Evolutionary conservation across 1,140 invertebrate genomes (phyloP).

Genomic region (Atta texana): DNA sequence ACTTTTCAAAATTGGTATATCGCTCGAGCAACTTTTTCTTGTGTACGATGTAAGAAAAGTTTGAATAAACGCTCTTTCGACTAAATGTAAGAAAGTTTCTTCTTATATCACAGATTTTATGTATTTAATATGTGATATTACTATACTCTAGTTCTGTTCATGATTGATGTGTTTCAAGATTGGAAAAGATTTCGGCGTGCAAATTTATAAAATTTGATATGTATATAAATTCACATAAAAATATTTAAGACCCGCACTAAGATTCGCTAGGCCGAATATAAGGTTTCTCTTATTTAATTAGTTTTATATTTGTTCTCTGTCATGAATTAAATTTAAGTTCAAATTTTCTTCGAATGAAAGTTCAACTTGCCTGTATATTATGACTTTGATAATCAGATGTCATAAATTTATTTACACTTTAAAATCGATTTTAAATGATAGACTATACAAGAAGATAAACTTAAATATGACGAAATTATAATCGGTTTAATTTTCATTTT

Average conservation of each 20-base stretch:
- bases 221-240: too few species aligned
- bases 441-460: neutral
- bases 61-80: constrained; percentile 58
- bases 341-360: constrained; percentile 3
- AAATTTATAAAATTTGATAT: too few species aligned
- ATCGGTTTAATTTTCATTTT: too few species aligned
- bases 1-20: neutral
- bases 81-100: constrained; percentile 2
- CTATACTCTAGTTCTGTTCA: too few species aligned
- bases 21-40: neutral
- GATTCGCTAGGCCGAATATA: too few species aligned
- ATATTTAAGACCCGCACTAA: too few species aligned
- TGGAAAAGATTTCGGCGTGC: too few species aligned
- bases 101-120: neutral
- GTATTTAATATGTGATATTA: too few species aligned
- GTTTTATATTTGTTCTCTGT: too few species aligned
- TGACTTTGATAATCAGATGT: neutral
- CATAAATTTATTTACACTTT: neutral
- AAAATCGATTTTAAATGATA: neutral
- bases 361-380: neutral
- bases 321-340: constrained; percentile 12
- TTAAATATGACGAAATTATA: constrained; percentile 9
- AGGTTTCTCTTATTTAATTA: too few species aligned
- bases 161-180: too few species aligned
- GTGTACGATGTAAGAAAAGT: constrained; percentile 24